Evolutionary conservation across 2,888 invertebrate species (phyloP).

Genomic region (Cremastinae sp.): DNA sequence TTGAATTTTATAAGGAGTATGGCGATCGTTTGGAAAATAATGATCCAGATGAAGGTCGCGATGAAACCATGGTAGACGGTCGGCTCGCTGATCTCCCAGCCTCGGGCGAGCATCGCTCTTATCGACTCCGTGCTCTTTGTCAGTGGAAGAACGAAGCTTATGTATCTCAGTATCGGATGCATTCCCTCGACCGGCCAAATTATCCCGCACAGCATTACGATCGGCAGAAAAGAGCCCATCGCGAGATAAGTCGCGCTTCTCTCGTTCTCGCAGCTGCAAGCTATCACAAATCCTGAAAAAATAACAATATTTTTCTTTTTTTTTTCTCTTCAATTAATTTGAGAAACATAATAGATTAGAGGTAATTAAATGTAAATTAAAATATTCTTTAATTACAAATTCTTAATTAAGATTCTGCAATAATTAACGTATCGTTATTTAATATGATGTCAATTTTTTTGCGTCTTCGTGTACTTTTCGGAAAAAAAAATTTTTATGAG

Average conservation of each 20-base stretch:
- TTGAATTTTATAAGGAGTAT: constrained; percentile 91
- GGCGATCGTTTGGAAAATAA: constrained; percentile 87
- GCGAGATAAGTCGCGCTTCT: constrained; percentile 92
- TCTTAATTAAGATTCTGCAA: too few relatives aligned
- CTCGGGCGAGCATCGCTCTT: constrained; percentile 91
- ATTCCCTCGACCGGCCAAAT: constrained; percentile 98
- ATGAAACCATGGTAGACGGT: constrained; percentile 91
- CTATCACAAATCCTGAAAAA: constrained; percentile 88
- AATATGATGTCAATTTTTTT: too few relatives aligned
- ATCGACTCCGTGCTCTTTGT: constrained; percentile 94
- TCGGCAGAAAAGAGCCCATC: constrained; percentile 92
- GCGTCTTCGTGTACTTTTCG: too few relatives aligned
- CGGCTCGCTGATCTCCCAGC: constrained; percentile 88
- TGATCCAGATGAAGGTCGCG: constrained; percentile 90
- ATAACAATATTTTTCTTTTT: too few relatives aligned
- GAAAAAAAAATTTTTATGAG: too few relatives aligned
- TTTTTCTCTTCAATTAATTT: too few relatives aligned
- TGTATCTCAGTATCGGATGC: constrained; percentile 87
- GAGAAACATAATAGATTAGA: too few relatives aligned
- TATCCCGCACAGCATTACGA: constrained; percentile 93
- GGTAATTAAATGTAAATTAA: too few relatives aligned
- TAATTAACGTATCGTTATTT: too few relatives aligned
- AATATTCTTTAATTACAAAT: too few relatives aligned
- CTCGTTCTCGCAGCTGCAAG: constrained; percentile 90
- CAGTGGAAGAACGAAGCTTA: constrained; percentile 90